Base-by-base conservation (phyloP, 2,797 vertebrate genomes). In the Heliangelus exortis region DNA sequence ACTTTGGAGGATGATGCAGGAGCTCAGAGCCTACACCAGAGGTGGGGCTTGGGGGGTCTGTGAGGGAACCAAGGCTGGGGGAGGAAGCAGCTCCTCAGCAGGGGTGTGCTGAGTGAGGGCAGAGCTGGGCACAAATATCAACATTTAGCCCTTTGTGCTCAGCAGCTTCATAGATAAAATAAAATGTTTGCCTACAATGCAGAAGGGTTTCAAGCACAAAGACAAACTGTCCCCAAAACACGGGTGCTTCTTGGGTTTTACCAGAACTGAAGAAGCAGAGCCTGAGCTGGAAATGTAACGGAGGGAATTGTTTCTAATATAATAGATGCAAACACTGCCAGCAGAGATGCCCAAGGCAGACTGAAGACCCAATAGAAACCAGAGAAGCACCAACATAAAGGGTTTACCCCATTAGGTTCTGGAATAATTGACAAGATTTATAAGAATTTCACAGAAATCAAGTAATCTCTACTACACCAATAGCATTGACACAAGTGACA, bases 91-190 rank as follows among this genome's bases (percentile, higher is more conserved):
- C 0, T 76, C 41, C 22, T 36, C 58, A n/a, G 61, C 54, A 76
- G 69, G n/a, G 0, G 0, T 9, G 33, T 12, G 53, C 48, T 13
- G 13, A 73, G 9, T 1, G 9, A 90, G 33, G 6, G 21, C 31
- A 47, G 28, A 1, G 6, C 6, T 78, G 47, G 25, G 21, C n/a
- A 21, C 18, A 89, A 71, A 39, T 0, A 0, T 3, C 41, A 53
- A 41, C 20, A 7, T 14, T 68, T 4, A 84, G 31, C 45, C 48
- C 31, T 55, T 67, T 4, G 0, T 17, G 29, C 28, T 75, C 75
- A 68, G 31, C 79, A 88, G 54, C 29, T 65, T 66, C 59, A 45
- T 8, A 33, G 0, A 1, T 34, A 73, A 81, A 55, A 36, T 21
- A 0, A 61, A 65, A 10, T 2, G 19, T 33, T 58, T 31, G 34